These are phyloP conservation scores for Macquaria australasica DNA, from an alignment of 2,113 vertebrate species.

Conservation along the genomic window DNA sequence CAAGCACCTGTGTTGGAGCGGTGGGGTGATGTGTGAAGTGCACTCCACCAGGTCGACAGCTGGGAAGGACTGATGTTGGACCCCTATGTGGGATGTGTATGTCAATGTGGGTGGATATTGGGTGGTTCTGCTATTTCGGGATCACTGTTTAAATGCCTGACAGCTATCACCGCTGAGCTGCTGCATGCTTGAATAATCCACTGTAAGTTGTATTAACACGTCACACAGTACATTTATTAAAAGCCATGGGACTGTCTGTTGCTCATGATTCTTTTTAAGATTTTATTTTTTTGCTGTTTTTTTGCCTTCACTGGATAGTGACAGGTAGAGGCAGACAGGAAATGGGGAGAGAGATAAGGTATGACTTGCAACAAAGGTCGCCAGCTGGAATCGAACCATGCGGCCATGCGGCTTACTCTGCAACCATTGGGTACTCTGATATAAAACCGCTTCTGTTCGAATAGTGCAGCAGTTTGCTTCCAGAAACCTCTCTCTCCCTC, in stretches of 20 bases:
- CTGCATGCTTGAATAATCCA: constrained; percentile 50
- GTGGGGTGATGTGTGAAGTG: constrained; percentile 73
- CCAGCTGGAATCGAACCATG: too few relatives aligned
- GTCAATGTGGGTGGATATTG: constrained; percentile 63
- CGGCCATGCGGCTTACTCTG: too few relatives aligned
- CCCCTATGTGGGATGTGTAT: constrained; percentile 63
- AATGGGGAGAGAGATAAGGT: too few relatives aligned
- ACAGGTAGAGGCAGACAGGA: too few relatives aligned
- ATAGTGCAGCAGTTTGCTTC: constrained; percentile 34
- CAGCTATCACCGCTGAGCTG: constrained; percentile 61
- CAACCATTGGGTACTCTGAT: neutral
- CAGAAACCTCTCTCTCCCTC: constrained; percentile 8
- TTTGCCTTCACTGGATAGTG: too few relatives aligned
- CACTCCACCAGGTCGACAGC: constrained; percentile 71
- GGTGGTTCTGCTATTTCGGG: constrained; percentile 73
- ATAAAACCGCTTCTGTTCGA: constrained; percentile 30
- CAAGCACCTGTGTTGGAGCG: constrained; percentile 71
- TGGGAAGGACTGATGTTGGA: constrained; percentile 69
- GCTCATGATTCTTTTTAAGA: neutral
- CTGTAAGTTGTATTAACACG: constrained; percentile 39
- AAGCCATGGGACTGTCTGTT: constrained; percentile 25
- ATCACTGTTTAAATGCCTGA: constrained; percentile 71
- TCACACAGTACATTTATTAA: constrained; percentile 34
- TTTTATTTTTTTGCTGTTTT: too few relatives aligned
- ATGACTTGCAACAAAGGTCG: too few relatives aligned